Percentiles rank a stretch among this genome's conserved stretches.
Evolutionary conservation across 2,888 invertebrate species (phyloP).

Genomic region (Dione juno): DNA sequence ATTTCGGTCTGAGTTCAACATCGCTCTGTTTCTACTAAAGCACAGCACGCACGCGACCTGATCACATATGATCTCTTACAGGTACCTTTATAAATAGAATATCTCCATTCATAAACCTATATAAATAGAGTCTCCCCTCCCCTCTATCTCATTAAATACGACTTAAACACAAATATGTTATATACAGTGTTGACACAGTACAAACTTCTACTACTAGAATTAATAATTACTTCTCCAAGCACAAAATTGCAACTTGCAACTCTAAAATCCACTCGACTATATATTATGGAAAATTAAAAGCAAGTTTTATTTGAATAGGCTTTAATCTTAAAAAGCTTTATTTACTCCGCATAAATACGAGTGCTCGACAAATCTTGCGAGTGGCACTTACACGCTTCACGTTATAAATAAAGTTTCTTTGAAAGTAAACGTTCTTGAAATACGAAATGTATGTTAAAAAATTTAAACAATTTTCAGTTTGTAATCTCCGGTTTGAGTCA

Average conservation of each 20-base stretch:
- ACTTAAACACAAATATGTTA: too few relatives aligned
- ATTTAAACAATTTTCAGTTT: background rate
- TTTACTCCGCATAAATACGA: conserved; percentile 22
- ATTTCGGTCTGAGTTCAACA: too few relatives aligned
- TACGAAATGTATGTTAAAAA: conserved; percentile 1
- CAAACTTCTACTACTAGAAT: background rate
- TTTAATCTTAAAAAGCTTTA: conserved; percentile 18
- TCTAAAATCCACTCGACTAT: conserved; percentile 9
- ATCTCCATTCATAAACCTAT: too few relatives aligned
- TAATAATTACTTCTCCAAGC: background rate
- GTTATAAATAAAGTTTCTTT: conserved; percentile 24
- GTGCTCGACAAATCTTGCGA: conserved; percentile 23
- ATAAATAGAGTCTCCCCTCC: too few relatives aligned
- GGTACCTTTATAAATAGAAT: too few relatives aligned
- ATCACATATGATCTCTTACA: too few relatives aligned
- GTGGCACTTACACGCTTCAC: conserved; percentile 22
- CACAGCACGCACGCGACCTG: too few relatives aligned
- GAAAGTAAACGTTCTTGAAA: conserved; percentile 20
- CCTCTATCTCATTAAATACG: too few relatives aligned
- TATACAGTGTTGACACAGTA: too few relatives aligned
- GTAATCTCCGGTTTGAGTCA: background rate
- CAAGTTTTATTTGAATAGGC: conserved; percentile 21
- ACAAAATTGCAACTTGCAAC: conserved; percentile 3
- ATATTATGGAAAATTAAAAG: conserved; percentile 8
- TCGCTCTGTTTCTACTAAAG: too few relatives aligned